Evolutionary conservation across 2,888 invertebrate genomes (phyloP).

Genomic region (Dryadula phaetusa): DNA sequence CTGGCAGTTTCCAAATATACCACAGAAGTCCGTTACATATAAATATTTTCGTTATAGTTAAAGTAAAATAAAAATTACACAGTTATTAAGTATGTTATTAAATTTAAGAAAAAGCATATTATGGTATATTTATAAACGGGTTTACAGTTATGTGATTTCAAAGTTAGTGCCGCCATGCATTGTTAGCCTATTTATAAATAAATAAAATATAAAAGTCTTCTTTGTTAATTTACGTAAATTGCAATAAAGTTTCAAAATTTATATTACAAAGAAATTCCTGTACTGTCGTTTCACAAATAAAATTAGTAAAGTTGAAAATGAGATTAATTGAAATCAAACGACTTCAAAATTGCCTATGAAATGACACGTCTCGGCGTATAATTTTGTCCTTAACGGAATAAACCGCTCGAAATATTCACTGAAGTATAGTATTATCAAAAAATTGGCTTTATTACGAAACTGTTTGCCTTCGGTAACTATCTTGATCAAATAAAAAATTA

Average conservation of each 20-base stretch:
- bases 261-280: constrained; percentile 11
- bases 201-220: neutral
- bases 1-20: too few species aligned
- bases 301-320: constrained; percentile 61
- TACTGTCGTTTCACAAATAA: constrained; percentile 27
- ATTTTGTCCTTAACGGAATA: constrained; percentile 69
- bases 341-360: constrained; percentile 72
- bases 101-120: too few species aligned
- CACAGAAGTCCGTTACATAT: too few species aligned
- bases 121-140: too few species aligned
- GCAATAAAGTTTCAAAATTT: constrained; percentile 2
- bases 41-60: too few species aligned
- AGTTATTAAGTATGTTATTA: too few species aligned
- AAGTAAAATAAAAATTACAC: too few species aligned
- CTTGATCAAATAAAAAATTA: constrained; percentile 81
- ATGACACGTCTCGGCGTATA: constrained; percentile 71
- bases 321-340: constrained; percentile 77
- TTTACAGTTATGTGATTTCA: neutral
- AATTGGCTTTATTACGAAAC: constrained; percentile 82
- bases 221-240: constrained; percentile 9
- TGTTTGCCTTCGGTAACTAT: constrained; percentile 71
- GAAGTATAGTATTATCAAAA: constrained; percentile 74
- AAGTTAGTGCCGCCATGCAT: neutral
- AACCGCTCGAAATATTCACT: constrained; percentile 61
- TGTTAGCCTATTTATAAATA: neutral